Evolutionary conservation across 2,797 vertebrate genomes (phyloP), one percentile per base, ranked within the genome.

Genomic region (Astyanax mexicanus): DNA sequence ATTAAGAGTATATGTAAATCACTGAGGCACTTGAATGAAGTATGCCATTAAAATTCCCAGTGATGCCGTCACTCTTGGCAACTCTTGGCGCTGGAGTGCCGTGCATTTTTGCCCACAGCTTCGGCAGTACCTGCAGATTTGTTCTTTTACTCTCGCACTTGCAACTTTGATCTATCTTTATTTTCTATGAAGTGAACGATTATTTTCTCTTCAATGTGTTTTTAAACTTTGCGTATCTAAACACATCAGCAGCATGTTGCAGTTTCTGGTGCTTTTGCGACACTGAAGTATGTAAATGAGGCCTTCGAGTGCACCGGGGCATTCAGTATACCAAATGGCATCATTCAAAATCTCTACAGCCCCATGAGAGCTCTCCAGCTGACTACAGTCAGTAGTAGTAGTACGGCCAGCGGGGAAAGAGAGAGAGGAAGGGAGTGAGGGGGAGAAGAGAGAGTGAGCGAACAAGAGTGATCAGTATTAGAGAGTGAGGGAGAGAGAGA

Each of bases 351-450:
- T 95, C 95, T 95, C 94, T 94, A 92, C 93, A 92, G 94, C 96
- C 95, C 13, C 91, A 94, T 95, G 96, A 96, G 96, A 96, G 95
- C 95, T 95, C 95, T 96, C 95, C 94, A 96, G 57, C 94, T 6
- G 95, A 95, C 96, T 95, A 95, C 94, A 97, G 95, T 95, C 93
- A 92, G 94, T 94, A 95, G 93, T 93, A 95, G 95, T 95, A n/a
- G n/a, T n/a, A n/a, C n/a, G n/a, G n/a, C 95, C 94, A 94, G 93
- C 92, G 90, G 90, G 87, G 84, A 95, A 95, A 96, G 91, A 93
- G 92, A 90, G 89, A 65, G 65, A 85, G 89, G 61, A 83, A 69
- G 86, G 82, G 86, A 77, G 89, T 74, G 89, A 55, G 89, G 32
- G 86, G 0, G 76, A 60, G 35, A 65, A 0, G 76, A 60, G 35